These are phyloP conservation scores for Aphidius ervi DNA, from an alignment of 1,140 invertebrate genomes.

Conservation along the genomic window DNA sequence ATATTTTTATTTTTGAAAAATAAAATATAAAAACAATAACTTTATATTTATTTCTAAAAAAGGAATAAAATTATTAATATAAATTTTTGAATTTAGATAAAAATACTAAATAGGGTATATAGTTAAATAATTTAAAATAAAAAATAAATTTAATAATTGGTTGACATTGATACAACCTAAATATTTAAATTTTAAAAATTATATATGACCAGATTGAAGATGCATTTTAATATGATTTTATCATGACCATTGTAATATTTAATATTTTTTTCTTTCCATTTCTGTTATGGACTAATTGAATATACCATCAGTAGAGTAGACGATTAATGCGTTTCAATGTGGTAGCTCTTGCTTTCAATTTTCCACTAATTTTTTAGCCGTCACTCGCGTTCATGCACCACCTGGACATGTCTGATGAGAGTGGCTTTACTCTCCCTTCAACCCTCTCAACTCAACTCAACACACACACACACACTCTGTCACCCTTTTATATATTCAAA, in stretches of 20 bases:
- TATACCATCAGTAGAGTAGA: neutral
- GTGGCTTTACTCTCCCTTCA: neutral
- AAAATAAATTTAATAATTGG: neutral
- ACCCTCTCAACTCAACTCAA: neutral
- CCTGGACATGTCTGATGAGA: slow-evolving; percentile 17
- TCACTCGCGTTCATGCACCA: slow-evolving; percentile 9
- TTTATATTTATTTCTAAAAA: no score
- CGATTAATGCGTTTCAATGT: slow-evolving; percentile 19
- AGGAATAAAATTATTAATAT: no score
- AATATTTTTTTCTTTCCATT: slow-evolving; percentile 2
- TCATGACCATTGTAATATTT: neutral
- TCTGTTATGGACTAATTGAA: slow-evolving; percentile 13
- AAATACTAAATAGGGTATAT: no score
- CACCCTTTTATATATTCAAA: neutral
- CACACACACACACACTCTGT: neutral
- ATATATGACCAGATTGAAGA: neutral
- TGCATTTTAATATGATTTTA: slow-evolving; percentile 5
- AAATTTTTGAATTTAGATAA: no score
- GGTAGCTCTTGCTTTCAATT: slow-evolving; percentile 7
- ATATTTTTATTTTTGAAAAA: neutral
- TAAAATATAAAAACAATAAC: neutral
- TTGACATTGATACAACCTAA: neutral
- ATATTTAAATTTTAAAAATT: neutral
- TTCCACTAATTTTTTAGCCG: slow-evolving; percentile 17
- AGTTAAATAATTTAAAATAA: no score